Conservation (phyloP, 2,113 vertebrate genomes). For the Elachura formosa region DNA sequence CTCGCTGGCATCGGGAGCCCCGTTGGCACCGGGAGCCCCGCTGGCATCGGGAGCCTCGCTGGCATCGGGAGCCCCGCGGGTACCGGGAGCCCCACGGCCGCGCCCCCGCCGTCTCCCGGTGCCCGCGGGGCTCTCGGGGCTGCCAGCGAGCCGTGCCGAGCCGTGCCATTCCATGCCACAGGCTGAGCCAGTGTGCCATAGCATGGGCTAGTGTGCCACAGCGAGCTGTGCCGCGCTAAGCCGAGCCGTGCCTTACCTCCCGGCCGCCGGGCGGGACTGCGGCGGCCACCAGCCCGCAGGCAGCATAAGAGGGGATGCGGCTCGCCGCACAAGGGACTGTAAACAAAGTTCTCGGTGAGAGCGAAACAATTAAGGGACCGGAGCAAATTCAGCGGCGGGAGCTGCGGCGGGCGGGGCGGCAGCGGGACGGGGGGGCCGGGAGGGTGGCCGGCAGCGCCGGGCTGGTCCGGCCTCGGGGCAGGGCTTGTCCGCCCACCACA, state of each 20-base stretch:
- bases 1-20: too few relatives aligned
- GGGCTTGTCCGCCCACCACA: too few relatives aligned
- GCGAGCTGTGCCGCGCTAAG: background rate
- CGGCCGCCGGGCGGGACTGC: slow-evolving; percentile 51
- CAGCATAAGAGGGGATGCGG: slow-evolving; percentile 41
- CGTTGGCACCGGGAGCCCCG: too few relatives aligned
- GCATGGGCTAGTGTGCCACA: background rate
- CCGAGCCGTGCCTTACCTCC: slow-evolving; percentile 67
- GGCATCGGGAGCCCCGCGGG: too few relatives aligned
- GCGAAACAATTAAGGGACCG: slow-evolving; percentile 63
- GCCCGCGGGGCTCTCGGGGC: too few relatives aligned
- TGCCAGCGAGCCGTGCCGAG: background rate
- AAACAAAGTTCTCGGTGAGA: slow-evolving; percentile 62
- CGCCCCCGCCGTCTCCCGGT: too few relatives aligned
- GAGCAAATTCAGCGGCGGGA: slow-evolving; percentile 58
- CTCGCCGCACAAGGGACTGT: slow-evolving; percentile 64
- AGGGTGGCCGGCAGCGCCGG: background rate
- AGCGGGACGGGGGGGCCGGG: background rate
- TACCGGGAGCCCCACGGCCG: too few relatives aligned
- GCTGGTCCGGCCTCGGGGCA: background rate
- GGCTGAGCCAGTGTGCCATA: background rate
- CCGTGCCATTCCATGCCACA: background rate
- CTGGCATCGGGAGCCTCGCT: too few relatives aligned
- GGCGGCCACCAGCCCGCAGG: background rate
- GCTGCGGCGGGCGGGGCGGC: slow-evolving; percentile 16